Percentiles rank a stretch among this genome's conserved stretches.
Evolutionary conservation across 2,888 invertebrate genomes (phyloP).

Genomic region (Gibbula magus): DNA sequence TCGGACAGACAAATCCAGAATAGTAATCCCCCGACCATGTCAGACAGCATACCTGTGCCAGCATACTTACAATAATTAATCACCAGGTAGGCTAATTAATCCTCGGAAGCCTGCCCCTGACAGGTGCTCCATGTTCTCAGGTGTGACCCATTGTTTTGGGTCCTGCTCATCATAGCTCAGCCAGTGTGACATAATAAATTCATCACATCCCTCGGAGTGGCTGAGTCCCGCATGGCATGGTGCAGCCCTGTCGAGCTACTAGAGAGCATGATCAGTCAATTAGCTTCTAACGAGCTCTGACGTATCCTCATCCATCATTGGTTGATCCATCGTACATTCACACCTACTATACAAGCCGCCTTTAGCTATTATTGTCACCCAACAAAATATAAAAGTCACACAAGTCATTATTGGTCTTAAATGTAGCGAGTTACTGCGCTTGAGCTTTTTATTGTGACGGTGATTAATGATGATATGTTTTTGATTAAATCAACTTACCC

Average conservation of each 20-base stretch:
- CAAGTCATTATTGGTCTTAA: neutral
- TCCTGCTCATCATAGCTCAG: neutral
- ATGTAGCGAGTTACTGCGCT: neutral
- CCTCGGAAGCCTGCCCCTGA: neutral
- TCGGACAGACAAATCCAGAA: no score
- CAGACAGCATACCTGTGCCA: neutral
- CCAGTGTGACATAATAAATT: neutral
- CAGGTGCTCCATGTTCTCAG: neutral
- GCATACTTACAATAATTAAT: neutral
- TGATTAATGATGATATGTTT: neutral
- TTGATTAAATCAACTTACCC: neutral
- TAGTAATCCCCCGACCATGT: no score
- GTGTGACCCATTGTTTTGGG: conserved; percentile 4
- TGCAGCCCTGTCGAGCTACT: neutral
- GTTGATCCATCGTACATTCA: neutral
- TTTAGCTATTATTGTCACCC: neutral
- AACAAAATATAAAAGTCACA: neutral
- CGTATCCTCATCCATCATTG: neutral
- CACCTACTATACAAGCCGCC: neutral
- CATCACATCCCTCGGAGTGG: neutral
- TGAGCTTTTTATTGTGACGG: neutral
- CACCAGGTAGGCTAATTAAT: conserved; percentile 5
- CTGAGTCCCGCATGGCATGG: neutral
- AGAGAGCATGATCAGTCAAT: conserved; percentile 2
- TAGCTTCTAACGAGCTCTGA: neutral